These are phyloP conservation scores for Agrochola lychnidis DNA, from an alignment of 2,888 invertebrate species.

Conservation along the genomic window DNA sequence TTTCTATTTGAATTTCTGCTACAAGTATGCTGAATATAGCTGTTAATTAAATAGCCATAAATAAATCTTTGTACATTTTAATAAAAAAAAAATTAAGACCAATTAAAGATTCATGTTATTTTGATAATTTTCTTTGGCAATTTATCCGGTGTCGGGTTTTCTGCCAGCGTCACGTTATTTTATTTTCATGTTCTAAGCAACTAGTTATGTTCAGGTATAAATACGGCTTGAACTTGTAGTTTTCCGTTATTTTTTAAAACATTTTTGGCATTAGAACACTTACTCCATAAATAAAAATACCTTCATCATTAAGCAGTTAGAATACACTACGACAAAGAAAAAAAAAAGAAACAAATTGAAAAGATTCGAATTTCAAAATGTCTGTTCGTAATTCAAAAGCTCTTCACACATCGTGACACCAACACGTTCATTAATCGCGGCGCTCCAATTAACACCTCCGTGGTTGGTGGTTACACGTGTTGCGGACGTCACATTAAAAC, in stretches of 20 bases:
- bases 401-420: constrained; percentile 81
- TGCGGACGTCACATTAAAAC: constrained; percentile 63
- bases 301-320: too few species aligned
- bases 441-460: constrained; percentile 84
- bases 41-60: constrained; percentile 4
- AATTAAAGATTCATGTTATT: background rate
- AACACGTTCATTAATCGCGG: constrained; percentile 83
- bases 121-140: too few species aligned
- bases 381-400: constrained; percentile 65
- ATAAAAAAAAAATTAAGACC: background rate
- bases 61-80: background rate
- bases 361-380: constrained; percentile 61
- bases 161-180: too few species aligned
- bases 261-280: background rate
- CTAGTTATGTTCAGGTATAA: too few species aligned
- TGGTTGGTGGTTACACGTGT: constrained; percentile 49
- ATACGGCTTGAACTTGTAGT: too few species aligned
- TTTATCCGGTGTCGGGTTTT: too few species aligned
- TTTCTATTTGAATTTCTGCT: constrained; percentile 32
- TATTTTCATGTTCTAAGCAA: background rate
- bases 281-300: background rate
- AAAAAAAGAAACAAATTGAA: constrained; percentile 41
- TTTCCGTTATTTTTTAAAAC: too few species aligned
- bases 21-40: background rate
- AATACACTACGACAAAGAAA: background rate